Conservation (phyloP, 2,113 vertebrate genomes). For the Gallinago jamesoni region DNA sequence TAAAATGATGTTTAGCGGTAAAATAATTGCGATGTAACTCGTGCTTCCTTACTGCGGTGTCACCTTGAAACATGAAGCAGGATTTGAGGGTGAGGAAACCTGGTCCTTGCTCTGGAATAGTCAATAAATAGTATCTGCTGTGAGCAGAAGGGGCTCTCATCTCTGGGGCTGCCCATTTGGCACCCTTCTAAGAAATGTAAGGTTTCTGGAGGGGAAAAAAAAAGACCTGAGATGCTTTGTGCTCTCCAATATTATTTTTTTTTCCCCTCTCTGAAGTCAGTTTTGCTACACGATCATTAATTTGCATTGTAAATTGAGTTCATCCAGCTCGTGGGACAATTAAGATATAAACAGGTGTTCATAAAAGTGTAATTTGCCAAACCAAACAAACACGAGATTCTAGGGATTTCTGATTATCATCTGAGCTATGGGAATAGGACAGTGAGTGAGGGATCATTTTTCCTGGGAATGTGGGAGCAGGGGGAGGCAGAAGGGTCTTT, state of each 20-base stretch:
- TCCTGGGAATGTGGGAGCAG: not conserved
- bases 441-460: not conserved
- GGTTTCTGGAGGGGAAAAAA: not conserved
- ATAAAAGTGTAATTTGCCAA: constrained; percentile 26
- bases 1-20: not conserved
- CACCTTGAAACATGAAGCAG: not conserved
- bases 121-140: not conserved
- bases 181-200: not conserved
- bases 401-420: constrained; percentile 25
- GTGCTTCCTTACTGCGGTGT: not conserved
- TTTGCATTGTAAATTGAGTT: constrained; percentile 1
- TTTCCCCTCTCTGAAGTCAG: not conserved
- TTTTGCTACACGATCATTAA: not conserved
- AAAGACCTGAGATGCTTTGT: not conserved
- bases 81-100: not conserved
- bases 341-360: constrained; percentile 16
- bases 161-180: not conserved
- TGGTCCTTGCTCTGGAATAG: not conserved
- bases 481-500: constrained; percentile 1
- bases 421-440: not conserved
- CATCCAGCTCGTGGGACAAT: not conserved
- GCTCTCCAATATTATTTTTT: not conserved
- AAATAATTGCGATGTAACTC: not conserved
- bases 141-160: not conserved
- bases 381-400: not conserved